Percentiles rank a stretch among this genome's conserved stretches.
phyloP scores from a whole-genome alignment of 2,113 vertebrate genomes.

The Ictalurus furcatus region DNA sequence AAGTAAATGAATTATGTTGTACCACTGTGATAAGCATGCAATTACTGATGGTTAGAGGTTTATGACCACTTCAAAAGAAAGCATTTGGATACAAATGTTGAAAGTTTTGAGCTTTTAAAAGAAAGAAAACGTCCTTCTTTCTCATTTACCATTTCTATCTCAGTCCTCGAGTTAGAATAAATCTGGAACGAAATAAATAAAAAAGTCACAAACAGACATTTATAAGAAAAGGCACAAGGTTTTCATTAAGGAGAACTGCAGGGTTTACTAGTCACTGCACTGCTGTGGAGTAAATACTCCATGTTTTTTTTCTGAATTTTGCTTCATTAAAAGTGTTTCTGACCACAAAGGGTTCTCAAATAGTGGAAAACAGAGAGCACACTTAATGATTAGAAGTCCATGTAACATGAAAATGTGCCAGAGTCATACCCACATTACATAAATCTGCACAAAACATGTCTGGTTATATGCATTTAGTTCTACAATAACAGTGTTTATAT shows the following conservation, averaged over 20 bases:
- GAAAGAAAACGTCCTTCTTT: not conserved
- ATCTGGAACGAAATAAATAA: conserved; percentile 38
- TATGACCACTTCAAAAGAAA: not conserved
- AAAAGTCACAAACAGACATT: conserved; percentile 62
- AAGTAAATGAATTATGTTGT: not conserved
- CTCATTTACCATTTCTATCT: conserved; percentile 48
- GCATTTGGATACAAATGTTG: not conserved
- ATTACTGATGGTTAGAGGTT: not conserved
- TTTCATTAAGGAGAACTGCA: conserved; percentile 68
- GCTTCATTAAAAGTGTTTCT: conserved; percentile 66
- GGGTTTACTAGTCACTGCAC: conserved; percentile 64
- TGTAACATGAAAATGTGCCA: conserved; percentile 43
- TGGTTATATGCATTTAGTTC: conserved; percentile 16
- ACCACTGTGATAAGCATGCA: not conserved
- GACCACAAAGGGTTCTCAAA: conserved; percentile 66
- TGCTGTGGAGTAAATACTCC: conserved; percentile 69
- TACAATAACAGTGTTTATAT: conserved; percentile 23
- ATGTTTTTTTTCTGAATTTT: conserved; percentile 61
- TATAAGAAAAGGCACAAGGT: conserved; percentile 62
- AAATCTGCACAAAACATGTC: conserved; percentile 32
- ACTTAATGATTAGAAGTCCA: conserved; percentile 56
- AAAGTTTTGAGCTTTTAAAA: not conserved
- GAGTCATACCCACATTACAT: conserved; percentile 42
- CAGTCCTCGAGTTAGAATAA: conserved; percentile 51
- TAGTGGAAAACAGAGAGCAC: conserved; percentile 56